phyloP scores from a whole-genome alignment of 2,113 vertebrate genomes.

The Leuciscus idus region DNA sequence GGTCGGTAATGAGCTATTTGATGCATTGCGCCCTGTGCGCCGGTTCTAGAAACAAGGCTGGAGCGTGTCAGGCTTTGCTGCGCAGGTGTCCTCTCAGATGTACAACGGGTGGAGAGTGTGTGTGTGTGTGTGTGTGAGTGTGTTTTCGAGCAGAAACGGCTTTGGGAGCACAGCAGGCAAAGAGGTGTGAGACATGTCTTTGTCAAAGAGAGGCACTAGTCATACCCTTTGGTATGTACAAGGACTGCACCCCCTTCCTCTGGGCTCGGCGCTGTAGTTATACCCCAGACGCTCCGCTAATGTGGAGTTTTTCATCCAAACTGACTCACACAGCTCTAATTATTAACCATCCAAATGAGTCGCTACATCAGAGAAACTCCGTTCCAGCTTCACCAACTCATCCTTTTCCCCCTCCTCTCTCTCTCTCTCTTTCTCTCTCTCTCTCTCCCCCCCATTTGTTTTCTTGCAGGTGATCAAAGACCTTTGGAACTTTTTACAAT shows the following conservation, averaged over 20 bases:
- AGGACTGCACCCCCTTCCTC: slow-evolving; percentile 63
- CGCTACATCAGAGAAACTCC: slow-evolving; percentile 50
- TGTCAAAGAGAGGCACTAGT: slow-evolving; percentile 71
- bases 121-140: slow-evolving; percentile 41
- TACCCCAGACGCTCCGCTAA: slow-evolving; percentile 65
- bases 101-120: slow-evolving; percentile 50
- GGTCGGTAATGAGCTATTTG: slow-evolving; percentile 44
- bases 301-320: slow-evolving; percentile 65
- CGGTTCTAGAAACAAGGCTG: slow-evolving; percentile 7
- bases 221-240: slow-evolving; percentile 79
- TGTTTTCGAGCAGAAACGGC: slow-evolving; percentile 70
- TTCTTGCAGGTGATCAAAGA: slow-evolving; percentile 79
- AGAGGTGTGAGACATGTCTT: slow-evolving; percentile 63
- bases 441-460: slow-evolving; percentile 43
- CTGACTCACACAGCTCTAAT: slow-evolving; percentile 68
- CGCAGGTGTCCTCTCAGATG: slow-evolving; percentile 70
- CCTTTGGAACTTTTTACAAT: slow-evolving; percentile 78
- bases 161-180: slow-evolving; percentile 78
- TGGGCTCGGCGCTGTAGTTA: slow-evolving; percentile 58
- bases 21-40: slow-evolving; percentile 30
- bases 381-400: slow-evolving; percentile 45
- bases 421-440: slow-evolving; percentile 43
- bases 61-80: slow-evolving; percentile 12
- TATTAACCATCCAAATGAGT: slow-evolving; percentile 57
- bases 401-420: slow-evolving; percentile 13